These are phyloP conservation scores for Otolemur crassicaudatus DNA, from an alignment of 2,797 vertebrate species.

Conservation along the genomic window DNA sequence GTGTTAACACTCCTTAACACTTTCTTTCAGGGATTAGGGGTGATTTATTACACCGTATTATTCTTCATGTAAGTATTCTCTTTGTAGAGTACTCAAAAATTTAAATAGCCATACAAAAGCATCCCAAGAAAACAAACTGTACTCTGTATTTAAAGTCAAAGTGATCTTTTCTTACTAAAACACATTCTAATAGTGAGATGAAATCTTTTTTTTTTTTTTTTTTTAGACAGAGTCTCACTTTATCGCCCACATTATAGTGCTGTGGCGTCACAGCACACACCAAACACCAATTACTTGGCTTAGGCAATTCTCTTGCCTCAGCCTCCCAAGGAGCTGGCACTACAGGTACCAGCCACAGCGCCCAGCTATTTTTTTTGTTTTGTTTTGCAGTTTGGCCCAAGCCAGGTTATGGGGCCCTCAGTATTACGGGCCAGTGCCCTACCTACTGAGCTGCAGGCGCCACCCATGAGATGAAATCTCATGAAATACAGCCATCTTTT, in stretches of 20 bases:
- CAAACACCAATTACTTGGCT: too few species aligned
- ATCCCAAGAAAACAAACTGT: neutral
- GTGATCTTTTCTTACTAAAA: neutral
- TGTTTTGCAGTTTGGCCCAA: too few species aligned
- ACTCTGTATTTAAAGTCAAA: slow-evolving; percentile 4
- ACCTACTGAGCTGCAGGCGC: too few species aligned
- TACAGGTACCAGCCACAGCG: too few species aligned
- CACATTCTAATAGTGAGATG: neutral
- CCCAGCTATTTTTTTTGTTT: too few species aligned
- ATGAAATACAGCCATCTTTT: neutral
- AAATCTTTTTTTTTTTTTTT: neutral
- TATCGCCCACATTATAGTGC: too few species aligned
- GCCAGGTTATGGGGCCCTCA: too few species aligned
- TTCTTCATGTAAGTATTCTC: neutral
- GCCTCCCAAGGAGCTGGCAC: too few species aligned
- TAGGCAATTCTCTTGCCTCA: too few species aligned
- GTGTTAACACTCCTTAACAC: neutral
- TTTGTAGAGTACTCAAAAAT: neutral
- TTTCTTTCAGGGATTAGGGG: neutral
- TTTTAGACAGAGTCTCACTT: too few species aligned
- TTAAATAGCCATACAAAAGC: neutral
- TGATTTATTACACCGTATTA: slow-evolving; percentile 1
- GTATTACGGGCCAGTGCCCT: too few species aligned
- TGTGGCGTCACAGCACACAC: too few species aligned
- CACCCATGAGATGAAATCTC: neutral